Base-by-base conservation (phyloP, 92 coral and sea anemone species). In the Montipora capitata region DNA sequence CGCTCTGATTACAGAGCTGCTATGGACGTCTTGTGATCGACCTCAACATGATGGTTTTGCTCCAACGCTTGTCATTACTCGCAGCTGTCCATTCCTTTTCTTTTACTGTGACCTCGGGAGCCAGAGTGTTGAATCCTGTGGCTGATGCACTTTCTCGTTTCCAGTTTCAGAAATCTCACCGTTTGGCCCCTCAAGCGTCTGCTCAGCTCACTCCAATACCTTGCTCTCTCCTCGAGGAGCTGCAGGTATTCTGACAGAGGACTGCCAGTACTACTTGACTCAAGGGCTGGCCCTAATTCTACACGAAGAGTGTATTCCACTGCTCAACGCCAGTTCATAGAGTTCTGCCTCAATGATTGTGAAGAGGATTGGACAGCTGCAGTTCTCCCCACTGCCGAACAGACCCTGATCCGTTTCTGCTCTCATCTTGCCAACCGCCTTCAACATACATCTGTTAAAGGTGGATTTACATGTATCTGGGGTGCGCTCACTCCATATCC, bases 241-340 rank as follows among this genome's bases (percentile, higher is more conserved):
- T 10, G 20, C 39, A 17, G 67, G 67, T 62, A 15, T 27, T 15
- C 38, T 62, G 38, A 16, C n/a, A 14, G 62, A 56, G 62, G 12
- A 56, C 1, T 56, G 62, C 62, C 38, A 4, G 67, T 62, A 62
- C 38, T 3, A 62, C 67, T 17, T 62, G 6, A 15, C 67, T 17
- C 67, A 62, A 17, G 35, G 67, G 38, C 27, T 62, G 38, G 35
- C 0, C 0, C 67, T 27, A 51, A 27, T 15, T 62, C 8, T 13
- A n/a, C 67, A n/a, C 1, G 67, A 62, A 15, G 67, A 16, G 39
- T 62, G 20, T 62, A 62, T 27, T 15, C 67, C 67, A 15, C 67
- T 62, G 3, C 67, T 17, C 67, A 62, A 62, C n/a, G 67, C 67
- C 67, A 62, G 27, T 62, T 62, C 38, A n/a, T 62, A 62, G 39